Evolutionary conservation across 2,888 invertebrate genomes (phyloP).

Genomic region (Frankliniella intonsa): DNA sequence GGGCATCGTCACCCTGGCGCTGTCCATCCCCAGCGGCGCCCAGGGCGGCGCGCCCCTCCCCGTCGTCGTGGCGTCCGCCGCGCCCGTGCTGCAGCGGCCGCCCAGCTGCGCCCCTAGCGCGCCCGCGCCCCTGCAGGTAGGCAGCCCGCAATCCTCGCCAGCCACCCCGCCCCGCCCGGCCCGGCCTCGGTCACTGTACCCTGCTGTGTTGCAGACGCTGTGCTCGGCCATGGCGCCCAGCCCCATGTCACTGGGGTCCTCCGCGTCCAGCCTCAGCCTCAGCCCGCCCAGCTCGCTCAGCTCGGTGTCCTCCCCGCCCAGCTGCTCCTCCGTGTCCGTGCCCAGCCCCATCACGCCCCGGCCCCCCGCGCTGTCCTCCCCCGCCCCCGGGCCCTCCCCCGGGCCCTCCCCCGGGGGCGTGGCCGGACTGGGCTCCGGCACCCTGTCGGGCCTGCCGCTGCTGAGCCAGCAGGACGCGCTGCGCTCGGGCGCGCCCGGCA

Average conservation of each 20-base stretch:
- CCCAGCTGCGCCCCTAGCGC: slow-evolving; percentile 27
- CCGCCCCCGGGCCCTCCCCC: slow-evolving; percentile 37
- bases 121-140: background rate
- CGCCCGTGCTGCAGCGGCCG: slow-evolving; percentile 1
- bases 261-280: slow-evolving; percentile 45
- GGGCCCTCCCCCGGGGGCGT: slow-evolving; percentile 34
- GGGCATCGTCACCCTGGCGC: slow-evolving; percentile 63
- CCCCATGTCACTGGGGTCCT: slow-evolving; percentile 43
- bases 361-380: slow-evolving; percentile 43
- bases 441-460: slow-evolving; percentile 15
- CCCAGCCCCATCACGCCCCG: slow-evolving; percentile 43
- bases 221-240: slow-evolving; percentile 44
- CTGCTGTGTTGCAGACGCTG: background rate
- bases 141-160: too few relatives aligned
- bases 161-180: too few relatives aligned
- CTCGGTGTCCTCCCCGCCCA: slow-evolving; percentile 33
- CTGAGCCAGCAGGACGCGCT: slow-evolving; percentile 44
- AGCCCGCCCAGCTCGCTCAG: slow-evolving; percentile 44
- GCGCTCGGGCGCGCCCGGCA: slow-evolving; percentile 53
- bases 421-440: background rate
- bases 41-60: slow-evolving; percentile 42
- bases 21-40: slow-evolving; percentile 53
- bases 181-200: too few relatives aligned
- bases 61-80: slow-evolving; percentile 53
- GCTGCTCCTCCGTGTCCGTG: slow-evolving; percentile 36